Percentiles rank a stretch among this genome's conserved stretches.
phyloP scores from a whole-genome alignment of 1,140 invertebrate genomes.

The Caenorhabditis inopinata region DNA sequence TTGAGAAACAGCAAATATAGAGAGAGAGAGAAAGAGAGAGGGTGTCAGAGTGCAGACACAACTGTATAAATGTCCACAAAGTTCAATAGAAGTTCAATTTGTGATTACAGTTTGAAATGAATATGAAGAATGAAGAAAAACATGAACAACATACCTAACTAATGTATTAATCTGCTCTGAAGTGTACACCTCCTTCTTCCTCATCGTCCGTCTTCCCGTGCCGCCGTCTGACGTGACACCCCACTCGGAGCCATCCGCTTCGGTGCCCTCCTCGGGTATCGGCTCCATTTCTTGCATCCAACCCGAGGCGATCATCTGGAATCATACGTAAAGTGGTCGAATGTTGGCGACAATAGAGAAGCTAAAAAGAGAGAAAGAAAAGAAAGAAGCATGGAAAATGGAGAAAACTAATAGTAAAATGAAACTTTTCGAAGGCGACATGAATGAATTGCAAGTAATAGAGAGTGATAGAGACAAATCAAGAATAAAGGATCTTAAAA shows the following conservation, averaged over 20 bases:
- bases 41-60: too few relatives aligned
- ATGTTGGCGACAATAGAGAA: too few relatives aligned
- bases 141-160: constrained; percentile 34
- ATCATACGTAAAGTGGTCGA: neutral
- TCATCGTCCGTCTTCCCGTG: constrained; percentile 27
- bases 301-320: constrained; percentile 2
- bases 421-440: too few relatives aligned
- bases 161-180: constrained; percentile 52
- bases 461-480: too few relatives aligned
- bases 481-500: too few relatives aligned
- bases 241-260: constrained; percentile 19
- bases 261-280: constrained; percentile 49
- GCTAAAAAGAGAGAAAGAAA: too few relatives aligned
- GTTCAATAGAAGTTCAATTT: neutral
- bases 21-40: too few relatives aligned
- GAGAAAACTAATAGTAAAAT: too few relatives aligned
- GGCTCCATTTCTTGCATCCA: constrained; percentile 49
- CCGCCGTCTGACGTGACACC: constrained; percentile 6
- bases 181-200: constrained; percentile 51
- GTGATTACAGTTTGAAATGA: neutral
- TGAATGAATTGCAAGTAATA: too few relatives aligned
- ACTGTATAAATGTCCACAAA: too few relatives aligned
- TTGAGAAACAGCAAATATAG: too few relatives aligned
- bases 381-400: too few relatives aligned
- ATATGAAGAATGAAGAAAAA: neutral